Percentiles rank a stretch among this genome's conserved stretches.
Evolutionary conservation across 2,888 invertebrate species (phyloP).

Genomic region (Rotaria macrura): DNA sequence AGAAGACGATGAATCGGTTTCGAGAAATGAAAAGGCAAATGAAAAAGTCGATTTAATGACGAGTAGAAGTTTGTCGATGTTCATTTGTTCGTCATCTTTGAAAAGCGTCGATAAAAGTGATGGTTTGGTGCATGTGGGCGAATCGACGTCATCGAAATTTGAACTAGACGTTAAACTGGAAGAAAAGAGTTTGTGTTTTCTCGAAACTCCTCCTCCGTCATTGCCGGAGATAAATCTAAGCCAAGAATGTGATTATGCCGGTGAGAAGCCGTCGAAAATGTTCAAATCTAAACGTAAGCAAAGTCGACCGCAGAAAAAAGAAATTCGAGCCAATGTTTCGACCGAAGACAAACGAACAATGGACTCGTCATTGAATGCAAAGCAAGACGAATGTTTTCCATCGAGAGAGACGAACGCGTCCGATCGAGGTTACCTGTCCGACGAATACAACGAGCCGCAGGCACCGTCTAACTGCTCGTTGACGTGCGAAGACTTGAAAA

Average conservation of each 20-base stretch:
- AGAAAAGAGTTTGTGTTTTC: not conserved
- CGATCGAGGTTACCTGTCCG: not conserved
- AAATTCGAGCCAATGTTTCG: not conserved
- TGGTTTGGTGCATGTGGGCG: not conserved
- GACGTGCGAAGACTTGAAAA: not conserved
- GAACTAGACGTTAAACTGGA: not conserved
- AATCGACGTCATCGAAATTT: not conserved
- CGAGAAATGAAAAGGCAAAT: too few relatives aligned
- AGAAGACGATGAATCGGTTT: not conserved
- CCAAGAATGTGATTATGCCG: not conserved
- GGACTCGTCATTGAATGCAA: not conserved
- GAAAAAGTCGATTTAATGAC: not conserved
- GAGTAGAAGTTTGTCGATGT: not conserved
- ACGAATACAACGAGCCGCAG: not conserved
- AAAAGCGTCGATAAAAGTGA: not conserved
- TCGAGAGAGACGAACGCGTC: not conserved
- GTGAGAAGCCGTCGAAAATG: not conserved
- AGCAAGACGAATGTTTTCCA: not conserved
- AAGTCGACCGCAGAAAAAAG: not conserved
- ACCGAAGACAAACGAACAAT: too few relatives aligned
- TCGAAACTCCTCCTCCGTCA: not conserved
- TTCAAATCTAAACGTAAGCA: conserved; percentile 10
- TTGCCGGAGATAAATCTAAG: not conserved
- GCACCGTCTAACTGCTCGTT: not conserved
- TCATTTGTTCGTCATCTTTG: not conserved